Conservation (phyloP, 2,113 vertebrate genomes). For the Corvus moneduloides region DNA sequence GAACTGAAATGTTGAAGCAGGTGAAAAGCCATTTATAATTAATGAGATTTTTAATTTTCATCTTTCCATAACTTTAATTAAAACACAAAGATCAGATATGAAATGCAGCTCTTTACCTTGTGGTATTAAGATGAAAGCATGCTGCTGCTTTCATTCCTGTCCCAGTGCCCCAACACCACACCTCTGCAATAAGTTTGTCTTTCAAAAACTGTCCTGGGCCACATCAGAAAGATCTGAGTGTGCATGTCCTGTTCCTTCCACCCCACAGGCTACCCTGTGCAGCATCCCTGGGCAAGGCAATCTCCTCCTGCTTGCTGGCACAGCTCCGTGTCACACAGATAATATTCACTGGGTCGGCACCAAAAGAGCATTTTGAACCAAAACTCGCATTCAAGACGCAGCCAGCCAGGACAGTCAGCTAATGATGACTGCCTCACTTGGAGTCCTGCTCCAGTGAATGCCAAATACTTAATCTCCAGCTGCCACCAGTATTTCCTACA, state of each 20-base stretch:
- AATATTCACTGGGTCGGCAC: background rate
- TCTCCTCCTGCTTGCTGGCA: background rate
- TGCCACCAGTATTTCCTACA: background rate
- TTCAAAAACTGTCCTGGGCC: background rate
- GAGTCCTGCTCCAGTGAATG: background rate
- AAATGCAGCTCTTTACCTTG: background rate
- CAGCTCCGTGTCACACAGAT: background rate
- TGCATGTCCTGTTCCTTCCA: fast-evolving
- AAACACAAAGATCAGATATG: background rate
- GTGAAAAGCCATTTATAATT: slow-evolving; percentile 1
- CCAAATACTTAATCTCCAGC: background rate
- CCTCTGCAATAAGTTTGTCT: background rate
- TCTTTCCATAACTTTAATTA: background rate
- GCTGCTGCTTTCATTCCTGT: background rate
- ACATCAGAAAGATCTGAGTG: background rate
- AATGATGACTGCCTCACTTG: background rate
- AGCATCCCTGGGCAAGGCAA: background rate
- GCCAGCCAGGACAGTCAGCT: background rate
- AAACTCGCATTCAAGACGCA: background rate
- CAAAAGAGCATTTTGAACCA: background rate
- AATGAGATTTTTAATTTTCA: background rate
- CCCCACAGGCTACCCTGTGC: background rate
- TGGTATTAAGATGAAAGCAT: background rate
- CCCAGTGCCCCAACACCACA: background rate
- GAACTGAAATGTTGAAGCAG: background rate